These are phyloP conservation scores for Lepisosteus oculatus DNA, from an alignment of 2,113 vertebrate genomes.

Conservation along the genomic window DNA sequence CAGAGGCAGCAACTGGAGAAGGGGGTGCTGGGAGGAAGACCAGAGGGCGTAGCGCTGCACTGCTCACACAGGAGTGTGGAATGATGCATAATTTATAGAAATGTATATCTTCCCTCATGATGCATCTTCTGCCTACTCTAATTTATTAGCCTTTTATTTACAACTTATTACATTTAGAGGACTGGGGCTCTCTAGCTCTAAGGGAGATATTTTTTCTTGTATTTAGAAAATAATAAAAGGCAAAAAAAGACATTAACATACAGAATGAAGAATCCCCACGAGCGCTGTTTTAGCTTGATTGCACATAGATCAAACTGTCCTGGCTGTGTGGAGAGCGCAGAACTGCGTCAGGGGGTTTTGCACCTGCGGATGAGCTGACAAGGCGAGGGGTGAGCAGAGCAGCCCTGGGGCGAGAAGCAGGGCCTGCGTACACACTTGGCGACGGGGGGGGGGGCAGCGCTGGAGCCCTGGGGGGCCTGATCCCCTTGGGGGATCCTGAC, in stretches of 20 bases:
- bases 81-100: conserved; percentile 2
- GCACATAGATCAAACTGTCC: not conserved
- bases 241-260: not conserved
- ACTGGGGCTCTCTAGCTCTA: not conserved
- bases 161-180: not conserved
- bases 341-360: conserved; percentile 16
- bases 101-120: not conserved
- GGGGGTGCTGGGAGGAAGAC: no score
- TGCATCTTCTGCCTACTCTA: not conserved
- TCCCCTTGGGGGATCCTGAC: no score
- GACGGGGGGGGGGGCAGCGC: no score
- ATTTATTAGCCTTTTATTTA: conserved; percentile 6
- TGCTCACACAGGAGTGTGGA: not conserved
- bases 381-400: no score
- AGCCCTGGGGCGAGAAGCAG: no score
- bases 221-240: not conserved
- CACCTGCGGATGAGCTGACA: conserved; percentile 24
- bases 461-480: no score
- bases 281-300: not conserved
- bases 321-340: conserved; percentile 29
- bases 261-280: not conserved
- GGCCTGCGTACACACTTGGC: no score
- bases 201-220: not conserved
- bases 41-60: not conserved
- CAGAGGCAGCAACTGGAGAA: not conserved